phyloP scores from a whole-genome alignment of 2,113 vertebrate species.

The Apodemus speciosus region DNA sequence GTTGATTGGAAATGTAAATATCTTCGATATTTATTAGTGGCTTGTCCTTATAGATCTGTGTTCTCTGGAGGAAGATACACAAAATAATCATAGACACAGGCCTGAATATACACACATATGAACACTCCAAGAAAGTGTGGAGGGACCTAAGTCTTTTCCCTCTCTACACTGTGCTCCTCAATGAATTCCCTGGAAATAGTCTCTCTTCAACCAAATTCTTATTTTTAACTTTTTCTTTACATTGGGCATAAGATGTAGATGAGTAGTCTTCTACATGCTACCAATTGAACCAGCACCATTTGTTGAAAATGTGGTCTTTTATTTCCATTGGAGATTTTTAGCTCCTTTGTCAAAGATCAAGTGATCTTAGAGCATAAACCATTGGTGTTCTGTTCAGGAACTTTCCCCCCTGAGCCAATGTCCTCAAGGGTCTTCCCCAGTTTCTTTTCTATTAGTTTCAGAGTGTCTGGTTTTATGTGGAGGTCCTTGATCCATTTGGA shows the following conservation, averaged over 20 bases:
- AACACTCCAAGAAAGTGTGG: neutral
- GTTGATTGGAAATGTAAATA: slow-evolving; percentile 10
- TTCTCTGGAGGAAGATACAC: neutral
- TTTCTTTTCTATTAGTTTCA: too few species aligned
- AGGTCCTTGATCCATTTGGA: too few species aligned
- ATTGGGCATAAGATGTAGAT: slow-evolving; percentile 18
- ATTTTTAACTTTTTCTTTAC: slow-evolving; percentile 62
- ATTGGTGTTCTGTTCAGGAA: too few species aligned
- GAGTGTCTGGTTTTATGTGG: too few species aligned
- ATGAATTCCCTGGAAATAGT: slow-evolving; percentile 26
- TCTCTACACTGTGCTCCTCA: neutral
- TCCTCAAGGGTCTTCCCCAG: too few species aligned
- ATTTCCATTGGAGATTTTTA: too few species aligned
- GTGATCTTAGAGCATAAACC: too few species aligned
- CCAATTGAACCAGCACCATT: too few species aligned
- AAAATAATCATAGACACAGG: neutral
- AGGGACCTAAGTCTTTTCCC: neutral
- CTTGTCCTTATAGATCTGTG: neutral
- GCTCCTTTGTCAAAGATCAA: too few species aligned
- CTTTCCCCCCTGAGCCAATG: too few species aligned
- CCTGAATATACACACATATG: too few species aligned
- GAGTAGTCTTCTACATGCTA: neutral
- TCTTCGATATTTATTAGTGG: slow-evolving; percentile 3
- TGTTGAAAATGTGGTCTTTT: too few species aligned
- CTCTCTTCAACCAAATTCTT: slow-evolving; percentile 34